Evolutionary conservation across 2,888 invertebrate genomes (phyloP).

Genomic region (Fragum fragum): DNA sequence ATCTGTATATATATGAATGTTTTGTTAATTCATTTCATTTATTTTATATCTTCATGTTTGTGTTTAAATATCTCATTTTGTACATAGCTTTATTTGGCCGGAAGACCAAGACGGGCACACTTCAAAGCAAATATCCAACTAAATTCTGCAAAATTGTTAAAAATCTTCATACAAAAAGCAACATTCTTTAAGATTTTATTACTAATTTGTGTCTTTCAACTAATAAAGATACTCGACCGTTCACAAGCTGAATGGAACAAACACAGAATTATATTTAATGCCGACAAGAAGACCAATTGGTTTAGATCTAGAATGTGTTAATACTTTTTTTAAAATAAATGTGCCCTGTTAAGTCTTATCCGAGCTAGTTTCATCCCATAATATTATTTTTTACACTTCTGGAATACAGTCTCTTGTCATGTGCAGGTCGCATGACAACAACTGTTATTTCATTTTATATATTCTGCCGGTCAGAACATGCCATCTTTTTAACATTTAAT

Average conservation of each 20-base stretch:
- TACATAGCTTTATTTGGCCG: background rate
- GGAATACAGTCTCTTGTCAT: background rate
- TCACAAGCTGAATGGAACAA: too few relatives aligned
- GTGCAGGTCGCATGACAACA: background rate
- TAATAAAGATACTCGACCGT: too few relatives aligned
- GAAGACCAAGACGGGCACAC: background rate
- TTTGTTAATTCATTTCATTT: background rate
- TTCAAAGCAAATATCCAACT: too few relatives aligned
- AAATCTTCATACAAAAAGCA: too few relatives aligned
- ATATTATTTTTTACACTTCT: background rate
- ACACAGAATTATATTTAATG: too few relatives aligned
- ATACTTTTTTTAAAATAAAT: too few relatives aligned
- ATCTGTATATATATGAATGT: background rate
- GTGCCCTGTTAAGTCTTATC: background rate
- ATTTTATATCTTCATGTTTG: background rate
- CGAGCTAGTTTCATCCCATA: background rate
- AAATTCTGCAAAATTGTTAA: too few relatives aligned
- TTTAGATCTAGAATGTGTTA: too few relatives aligned
- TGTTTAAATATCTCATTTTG: background rate
- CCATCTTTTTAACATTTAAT: background rate
- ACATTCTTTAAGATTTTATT: too few relatives aligned
- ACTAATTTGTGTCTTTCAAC: too few relatives aligned
- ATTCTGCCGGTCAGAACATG: slow-evolving; percentile 54
- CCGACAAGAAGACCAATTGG: too few relatives aligned
- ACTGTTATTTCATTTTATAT: background rate